A percentile compares a stretch with the other conserved stretches of the same genome.
phyloP scores from a whole-genome alignment of 2,113 vertebrate species.

The Sorex araneus region DNA sequence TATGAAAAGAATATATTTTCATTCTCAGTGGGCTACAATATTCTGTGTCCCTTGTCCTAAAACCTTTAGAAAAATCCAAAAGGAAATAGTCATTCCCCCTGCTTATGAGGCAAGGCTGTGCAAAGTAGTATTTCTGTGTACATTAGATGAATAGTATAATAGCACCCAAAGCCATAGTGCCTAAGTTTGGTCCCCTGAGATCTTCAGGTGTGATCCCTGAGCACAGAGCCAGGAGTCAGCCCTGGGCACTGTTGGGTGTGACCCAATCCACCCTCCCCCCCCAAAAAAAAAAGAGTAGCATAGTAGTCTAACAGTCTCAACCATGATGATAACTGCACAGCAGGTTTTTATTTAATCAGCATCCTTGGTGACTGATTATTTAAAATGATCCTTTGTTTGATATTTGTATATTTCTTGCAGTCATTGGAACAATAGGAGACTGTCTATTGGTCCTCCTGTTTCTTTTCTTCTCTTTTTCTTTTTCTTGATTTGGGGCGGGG shows the following conservation, averaged over 20 bases:
- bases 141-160: too few species aligned
- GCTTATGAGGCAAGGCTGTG: too few species aligned
- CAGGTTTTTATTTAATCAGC: background rate
- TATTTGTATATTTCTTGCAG: background rate
- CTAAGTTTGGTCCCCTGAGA: too few species aligned
- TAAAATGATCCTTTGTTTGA: background rate
- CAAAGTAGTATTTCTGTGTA: too few species aligned
- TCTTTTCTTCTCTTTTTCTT: rapidly evolving
- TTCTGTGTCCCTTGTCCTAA: background rate
- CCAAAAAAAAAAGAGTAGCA: too few species aligned
- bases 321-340: background rate
- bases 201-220: too few species aligned
- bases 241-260: too few species aligned
- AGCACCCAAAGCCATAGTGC: too few species aligned
- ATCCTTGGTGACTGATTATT: background rate
- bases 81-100: too few species aligned
- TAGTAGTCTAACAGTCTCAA: background rate
- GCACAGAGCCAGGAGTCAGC: too few species aligned
- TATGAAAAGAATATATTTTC: background rate
- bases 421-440: background rate
- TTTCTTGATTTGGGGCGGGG: rapidly evolving
- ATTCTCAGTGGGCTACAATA: background rate
- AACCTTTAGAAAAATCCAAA: too few species aligned
- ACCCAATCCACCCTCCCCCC: too few species aligned
- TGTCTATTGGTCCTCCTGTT: rapidly evolving